Evolutionary conservation across 2,797 vertebrate genomes (phyloP), one percentile per base, ranked within the genome.

Genomic region (Tenualosa ilisha): DNA sequence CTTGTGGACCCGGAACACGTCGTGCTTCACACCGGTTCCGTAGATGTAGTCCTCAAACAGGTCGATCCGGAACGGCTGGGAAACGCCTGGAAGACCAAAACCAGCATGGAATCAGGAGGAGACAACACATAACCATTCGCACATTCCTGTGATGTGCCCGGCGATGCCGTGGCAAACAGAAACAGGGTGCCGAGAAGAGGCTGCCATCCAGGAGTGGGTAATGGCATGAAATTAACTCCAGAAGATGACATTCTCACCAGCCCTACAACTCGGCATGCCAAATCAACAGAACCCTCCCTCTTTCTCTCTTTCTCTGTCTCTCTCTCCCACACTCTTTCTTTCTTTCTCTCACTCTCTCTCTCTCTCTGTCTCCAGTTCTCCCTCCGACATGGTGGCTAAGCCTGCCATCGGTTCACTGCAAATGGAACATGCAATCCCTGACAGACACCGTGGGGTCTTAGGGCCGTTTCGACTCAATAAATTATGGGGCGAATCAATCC

Each of bases 11-110:
- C 94, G 94, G 89, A 97, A 97, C 46, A 94, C 94, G 51, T 95
- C 94, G 7, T 94, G 96, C 90, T 96, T 97, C 79, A 96, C 93
- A 82, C 96, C 94, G 37, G 96, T 95, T 85, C 96, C 97, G 84
- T 97, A 97, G 83, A 97, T 95, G 81, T 96, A 97, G 92, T 97
- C 96, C 90, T 97, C 97, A 93, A 97, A 97, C 88, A 97, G 50
- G 84, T 97, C 97, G 88, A 97, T 97, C 85, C 95, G 95, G 49
- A 96, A 96, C 56, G 97, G 97, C 89, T 97, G 96, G 22, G 95
- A 91, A 63, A 97, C 93, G 75, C 97, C 96, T 97, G 87, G 6
- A 46, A 65, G 26, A 37, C 51, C 24, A 59, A 24, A 20, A 85
- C n/a, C 26, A 81, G 15, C 46, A 22, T 24, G 46, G 3, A 17